Evolutionary conservation across 2,113 vertebrate genomes (phyloP), one percentile per base, ranked within the genome.

Genomic region (Upupa epops): DNA sequence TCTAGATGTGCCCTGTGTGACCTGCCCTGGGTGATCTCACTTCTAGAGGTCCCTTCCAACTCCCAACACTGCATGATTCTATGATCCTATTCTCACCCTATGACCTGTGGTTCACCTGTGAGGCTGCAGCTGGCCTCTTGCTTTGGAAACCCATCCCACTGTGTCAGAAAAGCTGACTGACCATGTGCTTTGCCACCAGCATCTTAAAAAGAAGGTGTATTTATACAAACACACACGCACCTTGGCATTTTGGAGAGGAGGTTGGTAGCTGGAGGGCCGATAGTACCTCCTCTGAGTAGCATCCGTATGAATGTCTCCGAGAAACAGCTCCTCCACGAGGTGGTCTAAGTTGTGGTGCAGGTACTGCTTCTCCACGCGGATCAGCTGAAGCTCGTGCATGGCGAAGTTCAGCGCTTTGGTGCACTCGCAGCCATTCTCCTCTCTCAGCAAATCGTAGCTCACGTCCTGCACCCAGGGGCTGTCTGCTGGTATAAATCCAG

Each of bases 321-420:
- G 98, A 92, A 99, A 99, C 0, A 99, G 98, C 96, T 99, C 99
- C 96, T 99, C 99, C 71, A 99, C 98, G 55, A 99, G 96, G 88
- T 98, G 98, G 77, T 99, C 99, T 82, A 98, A 96, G 96, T 98
- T 98, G 93, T 98, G 98, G 55, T 99, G 98, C 73, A 98, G 95
- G 91, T 99, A 98, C 91, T 99, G 99, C 96, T 98, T 99, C 97
- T 99, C 99, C 55, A 99, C 98, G 0, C 99, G 97, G 88, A 99
- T 98, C 88, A 99, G 98, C 95, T 99, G 99, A 81, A 99, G 98
- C 89, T 99, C 99, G 0, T 99, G 99, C 98, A 99, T 99, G 96
- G 98, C 98, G 55, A 99, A 99, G 97, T 98, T 99, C 76, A 99
- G 97, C 25, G 98, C 98, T 72, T 96, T 96, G 66, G 98, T 98